Percentiles rank a stretch among this genome's conserved stretches.
Evolutionary conservation across 1,140 invertebrate species (phyloP).

Genomic region (Battus philenor): DNA sequence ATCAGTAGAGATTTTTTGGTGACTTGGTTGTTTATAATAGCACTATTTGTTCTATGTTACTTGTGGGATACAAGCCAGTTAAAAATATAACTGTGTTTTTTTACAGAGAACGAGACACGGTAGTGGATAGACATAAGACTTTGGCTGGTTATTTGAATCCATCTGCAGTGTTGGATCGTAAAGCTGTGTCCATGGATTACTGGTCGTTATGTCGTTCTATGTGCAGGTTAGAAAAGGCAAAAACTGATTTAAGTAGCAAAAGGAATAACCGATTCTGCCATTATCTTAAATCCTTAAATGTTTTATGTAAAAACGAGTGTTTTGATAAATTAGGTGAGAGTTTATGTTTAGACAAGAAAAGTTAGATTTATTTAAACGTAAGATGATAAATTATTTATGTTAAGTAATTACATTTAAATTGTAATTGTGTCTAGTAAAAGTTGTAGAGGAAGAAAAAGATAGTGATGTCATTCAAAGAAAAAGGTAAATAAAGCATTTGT

Average conservation of each 20-base stretch:
- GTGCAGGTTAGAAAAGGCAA: constrained; percentile 75
- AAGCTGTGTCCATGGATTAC: constrained; percentile 72
- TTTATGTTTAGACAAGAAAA: constrained; percentile 31
- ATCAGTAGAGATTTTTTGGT: too few species aligned
- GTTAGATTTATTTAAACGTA: too few species aligned
- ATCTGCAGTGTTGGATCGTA: constrained; percentile 46
- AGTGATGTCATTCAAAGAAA: too few species aligned
- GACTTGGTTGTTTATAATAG: too few species aligned
- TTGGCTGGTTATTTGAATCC: constrained; percentile 49
- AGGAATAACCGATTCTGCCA: constrained; percentile 79
- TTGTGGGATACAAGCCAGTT: too few species aligned
- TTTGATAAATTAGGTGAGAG: constrained; percentile 59
- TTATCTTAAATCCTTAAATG: constrained; percentile 73
- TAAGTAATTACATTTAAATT: too few species aligned
- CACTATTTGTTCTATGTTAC: too few species aligned
- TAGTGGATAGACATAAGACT: constrained; percentile 39
- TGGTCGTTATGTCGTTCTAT: constrained; percentile 76
- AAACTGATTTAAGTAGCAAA: constrained; percentile 66
- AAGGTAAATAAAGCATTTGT: too few species aligned
- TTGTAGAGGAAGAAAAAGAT: too few species aligned
- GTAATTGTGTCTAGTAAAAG: too few species aligned
- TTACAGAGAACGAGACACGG: constrained; percentile 49
- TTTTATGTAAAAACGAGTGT: constrained; percentile 57
- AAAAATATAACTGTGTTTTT: constrained; percentile 21
- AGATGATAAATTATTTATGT: too few species aligned